These are phyloP conservation scores for Lycaon pictus DNA, from an alignment of 2,113 vertebrate species.

Conservation along the genomic window DNA sequence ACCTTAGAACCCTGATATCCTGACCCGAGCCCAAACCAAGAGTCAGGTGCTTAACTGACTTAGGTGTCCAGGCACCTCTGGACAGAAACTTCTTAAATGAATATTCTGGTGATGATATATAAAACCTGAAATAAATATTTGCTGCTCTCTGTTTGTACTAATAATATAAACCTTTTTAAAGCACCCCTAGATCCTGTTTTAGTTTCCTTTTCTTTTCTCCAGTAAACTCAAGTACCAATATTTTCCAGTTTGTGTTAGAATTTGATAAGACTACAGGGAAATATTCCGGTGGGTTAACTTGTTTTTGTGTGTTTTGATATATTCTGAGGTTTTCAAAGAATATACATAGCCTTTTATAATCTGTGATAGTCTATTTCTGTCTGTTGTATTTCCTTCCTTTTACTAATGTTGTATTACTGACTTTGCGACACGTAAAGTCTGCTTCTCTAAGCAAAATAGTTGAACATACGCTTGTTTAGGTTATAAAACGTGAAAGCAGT, in stretches of 20 bases:
- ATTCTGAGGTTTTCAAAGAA: slow-evolving; percentile 22
- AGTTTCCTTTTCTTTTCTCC: background rate
- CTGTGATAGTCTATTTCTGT: background rate
- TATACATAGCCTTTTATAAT: background rate
- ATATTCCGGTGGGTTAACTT: background rate
- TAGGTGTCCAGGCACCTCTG: background rate
- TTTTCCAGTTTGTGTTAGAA: slow-evolving; percentile 17
- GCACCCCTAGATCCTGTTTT: background rate
- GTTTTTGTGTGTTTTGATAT: background rate
- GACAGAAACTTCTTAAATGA: slow-evolving; percentile 65
- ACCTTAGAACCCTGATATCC: background rate
- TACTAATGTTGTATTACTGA: background rate
- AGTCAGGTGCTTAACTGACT: background rate
- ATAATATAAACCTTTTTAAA: slow-evolving; percentile 49
- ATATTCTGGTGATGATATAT: background rate
- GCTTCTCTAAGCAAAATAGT: background rate
- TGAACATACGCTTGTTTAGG: background rate
- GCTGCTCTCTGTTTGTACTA: background rate
- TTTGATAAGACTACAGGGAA: slow-evolving; percentile 11
- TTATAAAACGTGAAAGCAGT: slow-evolving; percentile 53
- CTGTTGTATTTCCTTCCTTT: background rate
- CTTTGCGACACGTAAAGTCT: slow-evolving; percentile 3
- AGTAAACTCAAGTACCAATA: background rate
- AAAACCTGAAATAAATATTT: slow-evolving; percentile 16
- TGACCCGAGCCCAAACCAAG: background rate